phyloP scores from a whole-genome alignment of 2,888 invertebrate species.

The Eilema depressum region DNA sequence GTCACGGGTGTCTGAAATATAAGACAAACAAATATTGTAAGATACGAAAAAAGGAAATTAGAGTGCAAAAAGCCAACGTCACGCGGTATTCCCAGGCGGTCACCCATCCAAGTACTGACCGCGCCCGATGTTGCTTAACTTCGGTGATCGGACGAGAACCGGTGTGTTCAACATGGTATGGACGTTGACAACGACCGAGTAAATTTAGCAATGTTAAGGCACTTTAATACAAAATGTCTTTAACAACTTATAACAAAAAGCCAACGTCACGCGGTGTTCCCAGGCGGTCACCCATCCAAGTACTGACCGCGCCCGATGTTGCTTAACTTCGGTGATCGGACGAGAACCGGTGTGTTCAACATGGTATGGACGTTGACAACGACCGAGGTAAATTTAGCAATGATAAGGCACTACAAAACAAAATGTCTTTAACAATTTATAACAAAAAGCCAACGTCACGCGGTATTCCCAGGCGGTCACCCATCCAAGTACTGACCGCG shows the following conservation, averaged over 20 bases:
- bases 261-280: conserved; percentile 70
- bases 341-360: conserved; percentile 82
- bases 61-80: conserved; percentile 68
- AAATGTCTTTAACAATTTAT: not conserved
- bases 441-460: conserved; percentile 67
- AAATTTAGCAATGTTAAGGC: not conserved
- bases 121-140: conserved; percentile 84
- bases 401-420: too few species aligned
- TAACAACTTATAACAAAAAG: conserved; percentile 52
- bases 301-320: conserved; percentile 83
- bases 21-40: not conserved
- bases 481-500: conserved; percentile 84
- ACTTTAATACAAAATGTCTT: not conserved
- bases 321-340: conserved; percentile 86
- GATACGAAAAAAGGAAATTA: not conserved
- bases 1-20: conserved; percentile 62
- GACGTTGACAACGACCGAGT: conserved; percentile 54
- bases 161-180: conserved; percentile 75
- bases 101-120: conserved; percentile 85
- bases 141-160: conserved; percentile 85
- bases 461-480: conserved; percentile 80
- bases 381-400: conserved; percentile 17
- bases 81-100: conserved; percentile 77
- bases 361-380: conserved; percentile 64
- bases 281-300: conserved; percentile 84